phyloP scores from a whole-genome alignment of 2,113 vertebrate species.

The Coturnix japonica region DNA sequence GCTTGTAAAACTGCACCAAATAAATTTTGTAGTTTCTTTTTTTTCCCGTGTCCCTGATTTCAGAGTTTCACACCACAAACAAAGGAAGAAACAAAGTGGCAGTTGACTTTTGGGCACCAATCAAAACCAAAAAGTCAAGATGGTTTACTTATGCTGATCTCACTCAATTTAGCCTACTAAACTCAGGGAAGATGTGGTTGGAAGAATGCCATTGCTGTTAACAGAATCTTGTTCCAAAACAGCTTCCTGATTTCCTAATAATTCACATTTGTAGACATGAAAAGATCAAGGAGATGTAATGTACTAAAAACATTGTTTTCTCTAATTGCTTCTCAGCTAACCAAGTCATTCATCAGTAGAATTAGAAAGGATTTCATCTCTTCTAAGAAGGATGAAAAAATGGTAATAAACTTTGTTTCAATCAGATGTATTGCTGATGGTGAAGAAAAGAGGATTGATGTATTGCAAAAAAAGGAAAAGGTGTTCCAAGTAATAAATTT shows the following conservation, averaged over 20 bases:
- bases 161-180: neutral
- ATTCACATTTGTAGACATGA: neutral
- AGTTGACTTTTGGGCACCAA: neutral
- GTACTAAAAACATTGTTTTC: neutral
- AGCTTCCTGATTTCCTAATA: neutral
- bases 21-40: neutral
- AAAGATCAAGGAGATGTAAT: neutral
- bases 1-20: neutral
- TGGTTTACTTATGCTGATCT: neutral
- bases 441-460: neutral
- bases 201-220: neutral
- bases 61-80: neutral
- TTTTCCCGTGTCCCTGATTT: neutral
- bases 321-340: neutral
- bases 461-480: neutral
- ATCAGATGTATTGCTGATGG: neutral
- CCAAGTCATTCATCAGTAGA: neutral
- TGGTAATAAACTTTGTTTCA: neutral
- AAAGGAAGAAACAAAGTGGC: fast-evolving
- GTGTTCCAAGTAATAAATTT: neutral
- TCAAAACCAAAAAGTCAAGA: neutral
- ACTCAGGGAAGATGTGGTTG: neutral
- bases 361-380: neutral
- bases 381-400: neutral
- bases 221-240: neutral